phyloP scores from a whole-genome alignment of 1,140 invertebrate genomes.

The Lepidurus packardi region DNA sequence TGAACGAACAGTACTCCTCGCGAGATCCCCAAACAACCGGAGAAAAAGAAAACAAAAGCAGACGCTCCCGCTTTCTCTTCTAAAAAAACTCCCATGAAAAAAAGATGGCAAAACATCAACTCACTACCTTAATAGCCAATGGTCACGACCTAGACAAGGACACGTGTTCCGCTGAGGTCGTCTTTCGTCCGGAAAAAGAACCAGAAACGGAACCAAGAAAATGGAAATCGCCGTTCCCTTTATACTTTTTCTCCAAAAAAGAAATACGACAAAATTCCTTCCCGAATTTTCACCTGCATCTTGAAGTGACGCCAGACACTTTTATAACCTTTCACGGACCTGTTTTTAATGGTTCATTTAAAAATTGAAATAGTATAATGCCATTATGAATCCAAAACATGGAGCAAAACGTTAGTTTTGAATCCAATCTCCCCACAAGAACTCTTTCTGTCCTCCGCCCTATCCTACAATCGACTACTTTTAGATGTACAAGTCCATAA shows the following conservation, averaged over 20 bases:
- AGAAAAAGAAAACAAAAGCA: neutral
- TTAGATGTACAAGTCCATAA: no score
- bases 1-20: neutral
- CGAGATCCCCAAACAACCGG: neutral
- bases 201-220: neutral
- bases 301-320: no score
- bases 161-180: constrained; percentile 5
- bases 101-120: constrained; percentile 5
- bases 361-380: no score
- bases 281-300: no score
- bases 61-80: neutral
- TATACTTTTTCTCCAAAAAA: neutral
- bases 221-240: neutral
- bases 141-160: constrained; percentile 20
- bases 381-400: no score
- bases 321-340: no score
- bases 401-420: no score
- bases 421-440: no score
- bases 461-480: no score
- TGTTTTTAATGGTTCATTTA: no score
- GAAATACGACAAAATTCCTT: neutral
- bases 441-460: no score
- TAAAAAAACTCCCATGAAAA: neutral
- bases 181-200: neutral
- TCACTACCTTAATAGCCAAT: constrained; percentile 5